Conservation (phyloP, 1,140 invertebrate genomes). For the Drosophila setifemur region DNA sequence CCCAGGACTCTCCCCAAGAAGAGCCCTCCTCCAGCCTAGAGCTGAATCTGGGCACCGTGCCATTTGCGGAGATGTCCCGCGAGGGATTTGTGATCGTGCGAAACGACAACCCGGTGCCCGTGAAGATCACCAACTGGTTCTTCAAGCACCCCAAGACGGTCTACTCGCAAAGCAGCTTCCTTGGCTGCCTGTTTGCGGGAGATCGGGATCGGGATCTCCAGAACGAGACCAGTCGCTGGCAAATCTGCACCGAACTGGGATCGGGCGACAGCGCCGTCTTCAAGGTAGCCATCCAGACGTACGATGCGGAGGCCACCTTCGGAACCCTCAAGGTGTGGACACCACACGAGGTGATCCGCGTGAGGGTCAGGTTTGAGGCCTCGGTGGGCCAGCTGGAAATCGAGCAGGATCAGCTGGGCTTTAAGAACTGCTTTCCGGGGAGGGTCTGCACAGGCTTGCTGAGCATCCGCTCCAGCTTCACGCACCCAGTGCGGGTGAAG, state of each 20-base stretch:
- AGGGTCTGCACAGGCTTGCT: constrained; percentile 89
- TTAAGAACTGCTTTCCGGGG: constrained; percentile 92
- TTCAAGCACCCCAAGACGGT: constrained; percentile 64
- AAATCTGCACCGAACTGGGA: constrained; percentile 42
- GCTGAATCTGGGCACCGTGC: constrained; percentile 71
- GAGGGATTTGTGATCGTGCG: constrained; percentile 62
- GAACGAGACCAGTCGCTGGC: constrained; percentile 28
- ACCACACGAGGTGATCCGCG: constrained; percentile 87
- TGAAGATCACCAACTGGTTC: constrained; percentile 70
- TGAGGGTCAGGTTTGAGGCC: constrained; percentile 86
- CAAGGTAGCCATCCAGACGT: constrained; percentile 87
- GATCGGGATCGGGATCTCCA: neutral
- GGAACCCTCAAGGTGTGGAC: constrained; percentile 90
- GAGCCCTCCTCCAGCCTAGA: constrained; percentile 25
- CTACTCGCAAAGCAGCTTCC: constrained; percentile 55
- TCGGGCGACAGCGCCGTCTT: constrained; percentile 86
- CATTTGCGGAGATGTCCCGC: constrained; percentile 65
- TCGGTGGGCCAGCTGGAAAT: constrained; percentile 85
- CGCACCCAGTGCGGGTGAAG: constrained; percentile 87
- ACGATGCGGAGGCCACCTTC: constrained; percentile 87
- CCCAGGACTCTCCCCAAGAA: neutral
- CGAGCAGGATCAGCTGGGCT: constrained; percentile 86
- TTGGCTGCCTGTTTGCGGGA: constrained; percentile 43
- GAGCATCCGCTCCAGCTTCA: constrained; percentile 89
- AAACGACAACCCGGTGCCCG: constrained; percentile 74